Evolutionary conservation across 2,797 vertebrate species (phyloP).

Genomic region (Tachyglossus aculeatus): DNA sequence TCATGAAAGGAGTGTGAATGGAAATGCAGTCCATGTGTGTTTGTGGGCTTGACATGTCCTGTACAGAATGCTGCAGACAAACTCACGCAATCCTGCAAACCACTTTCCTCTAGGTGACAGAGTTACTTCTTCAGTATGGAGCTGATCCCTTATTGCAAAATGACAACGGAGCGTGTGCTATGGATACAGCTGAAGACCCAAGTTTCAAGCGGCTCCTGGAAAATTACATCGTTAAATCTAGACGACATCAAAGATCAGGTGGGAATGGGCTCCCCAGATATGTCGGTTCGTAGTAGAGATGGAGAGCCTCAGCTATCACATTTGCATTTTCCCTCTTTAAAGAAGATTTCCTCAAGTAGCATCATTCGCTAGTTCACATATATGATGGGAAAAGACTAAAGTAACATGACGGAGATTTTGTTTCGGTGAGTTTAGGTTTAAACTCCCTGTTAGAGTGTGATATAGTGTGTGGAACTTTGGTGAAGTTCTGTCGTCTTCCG

Average conservation of each 20-base stretch:
- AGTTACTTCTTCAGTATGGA: slow-evolving; percentile 73
- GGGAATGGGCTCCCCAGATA: slow-evolving; percentile 18
- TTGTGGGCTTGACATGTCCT: too few species aligned
- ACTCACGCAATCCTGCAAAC: neutral
- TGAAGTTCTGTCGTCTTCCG: neutral
- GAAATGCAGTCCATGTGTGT: too few species aligned
- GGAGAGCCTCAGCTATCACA: slow-evolving; percentile 8
- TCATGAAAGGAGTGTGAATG: too few species aligned
- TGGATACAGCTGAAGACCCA: slow-evolving; percentile 61
- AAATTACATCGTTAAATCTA: slow-evolving; percentile 31
- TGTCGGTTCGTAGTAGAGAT: neutral
- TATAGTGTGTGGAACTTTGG: too few species aligned
- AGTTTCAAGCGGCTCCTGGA: slow-evolving; percentile 63
- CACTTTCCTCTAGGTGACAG: slow-evolving; percentile 63
- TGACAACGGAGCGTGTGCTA: slow-evolving; percentile 64
- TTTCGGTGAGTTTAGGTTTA: neutral
- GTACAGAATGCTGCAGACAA: too few species aligned
- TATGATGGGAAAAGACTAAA: neutral
- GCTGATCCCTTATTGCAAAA: slow-evolving; percentile 71
- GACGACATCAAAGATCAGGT: slow-evolving; percentile 52
- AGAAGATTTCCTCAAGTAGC: too few species aligned
- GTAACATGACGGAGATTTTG: neutral
- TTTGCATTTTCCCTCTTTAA: slow-evolving; percentile 10
- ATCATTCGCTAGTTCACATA: neutral
- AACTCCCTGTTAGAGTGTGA: neutral